A percentile compares a stretch with the other conserved stretches of the same genome.
Conservation (phyloP, 2,888 invertebrate species). For the Watsonalla cultraria region DNA sequence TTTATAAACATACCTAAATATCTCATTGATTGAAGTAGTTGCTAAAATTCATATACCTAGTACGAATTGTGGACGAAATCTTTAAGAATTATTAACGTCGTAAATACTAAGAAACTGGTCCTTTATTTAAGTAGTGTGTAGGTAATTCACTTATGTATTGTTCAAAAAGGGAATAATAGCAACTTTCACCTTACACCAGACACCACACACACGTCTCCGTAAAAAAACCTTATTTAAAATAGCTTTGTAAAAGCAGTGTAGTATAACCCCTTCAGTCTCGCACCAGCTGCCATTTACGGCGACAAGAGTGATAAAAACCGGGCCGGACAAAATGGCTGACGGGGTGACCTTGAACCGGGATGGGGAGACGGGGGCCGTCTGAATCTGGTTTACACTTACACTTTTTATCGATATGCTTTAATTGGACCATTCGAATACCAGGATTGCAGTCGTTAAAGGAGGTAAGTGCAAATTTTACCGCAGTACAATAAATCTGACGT, state of each 20-base stretch:
- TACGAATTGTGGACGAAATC: too few species aligned
- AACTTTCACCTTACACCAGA: too few species aligned
- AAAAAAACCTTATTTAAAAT: not conserved
- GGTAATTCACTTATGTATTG: too few species aligned
- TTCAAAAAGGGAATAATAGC: too few species aligned
- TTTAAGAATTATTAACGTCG: too few species aligned
- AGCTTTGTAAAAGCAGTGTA: not conserved
- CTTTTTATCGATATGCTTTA: not conserved
- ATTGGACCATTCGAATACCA: not conserved
- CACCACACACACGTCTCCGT: not conserved
- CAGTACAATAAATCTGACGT: constrained; percentile 1
- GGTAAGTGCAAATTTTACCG: constrained; percentile 11
- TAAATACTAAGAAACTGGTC: too few species aligned
- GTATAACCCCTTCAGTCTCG: not conserved
- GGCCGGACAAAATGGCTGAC: constrained; percentile 36
- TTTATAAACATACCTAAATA: too few species aligned
- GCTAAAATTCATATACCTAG: too few species aligned
- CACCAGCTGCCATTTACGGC: not conserved
- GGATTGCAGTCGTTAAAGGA: constrained; percentile 1
- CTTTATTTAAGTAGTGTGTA: too few species aligned
- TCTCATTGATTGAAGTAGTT: too few species aligned
- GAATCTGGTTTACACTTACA: constrained; percentile 29
- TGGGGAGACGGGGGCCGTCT: constrained; percentile 31
- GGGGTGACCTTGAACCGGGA: constrained; percentile 43
- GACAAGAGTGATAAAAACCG: constrained; percentile 20